A percentile compares a stretch with the other conserved stretches of the same genome.
Conservation (phyloP, 2,888 invertebrate species). For the Trachelus troglodyta region DNA sequence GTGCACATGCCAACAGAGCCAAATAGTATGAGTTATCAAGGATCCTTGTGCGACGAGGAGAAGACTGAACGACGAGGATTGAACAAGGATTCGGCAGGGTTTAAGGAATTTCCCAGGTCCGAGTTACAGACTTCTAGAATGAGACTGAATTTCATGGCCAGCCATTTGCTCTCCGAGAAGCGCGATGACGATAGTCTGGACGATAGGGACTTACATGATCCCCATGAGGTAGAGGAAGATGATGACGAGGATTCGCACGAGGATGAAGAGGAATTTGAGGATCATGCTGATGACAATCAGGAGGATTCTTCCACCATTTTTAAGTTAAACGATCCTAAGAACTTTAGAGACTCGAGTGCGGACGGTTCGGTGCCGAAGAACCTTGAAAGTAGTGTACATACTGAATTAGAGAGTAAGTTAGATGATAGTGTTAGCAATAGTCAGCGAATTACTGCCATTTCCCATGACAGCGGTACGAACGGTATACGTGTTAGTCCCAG, state of each 20-base stretch:
- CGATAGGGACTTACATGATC: constrained; percentile 46
- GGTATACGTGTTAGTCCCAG: constrained; percentile 29
- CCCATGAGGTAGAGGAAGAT: constrained; percentile 41
- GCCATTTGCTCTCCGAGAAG: constrained; percentile 55
- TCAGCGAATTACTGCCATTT: constrained; percentile 42
- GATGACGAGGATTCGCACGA: constrained; percentile 41
- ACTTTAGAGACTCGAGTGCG: background rate
- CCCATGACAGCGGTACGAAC: constrained; percentile 37
- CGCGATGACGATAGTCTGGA: constrained; percentile 29
- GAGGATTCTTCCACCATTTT: background rate
- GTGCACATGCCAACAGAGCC: constrained; percentile 24
- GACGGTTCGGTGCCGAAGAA: background rate
- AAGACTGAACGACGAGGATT: constrained; percentile 64
- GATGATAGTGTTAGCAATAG: constrained; percentile 28
- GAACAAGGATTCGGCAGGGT: constrained; percentile 38
- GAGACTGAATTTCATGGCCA: constrained; percentile 64
- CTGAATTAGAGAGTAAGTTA: constrained; percentile 29
- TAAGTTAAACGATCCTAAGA: background rate
- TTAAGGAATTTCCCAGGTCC: constrained; percentile 3
- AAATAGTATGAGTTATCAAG: constrained; percentile 45
- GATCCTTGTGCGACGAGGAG: constrained; percentile 72
- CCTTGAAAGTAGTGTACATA: constrained; percentile 29
- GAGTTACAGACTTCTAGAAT: constrained; percentile 55
- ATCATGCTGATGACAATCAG: background rate
- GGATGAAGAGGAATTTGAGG: constrained; percentile 5